Base-by-base conservation (phyloP, 2,113 vertebrate species). In the Alligator sinensis region DNA sequence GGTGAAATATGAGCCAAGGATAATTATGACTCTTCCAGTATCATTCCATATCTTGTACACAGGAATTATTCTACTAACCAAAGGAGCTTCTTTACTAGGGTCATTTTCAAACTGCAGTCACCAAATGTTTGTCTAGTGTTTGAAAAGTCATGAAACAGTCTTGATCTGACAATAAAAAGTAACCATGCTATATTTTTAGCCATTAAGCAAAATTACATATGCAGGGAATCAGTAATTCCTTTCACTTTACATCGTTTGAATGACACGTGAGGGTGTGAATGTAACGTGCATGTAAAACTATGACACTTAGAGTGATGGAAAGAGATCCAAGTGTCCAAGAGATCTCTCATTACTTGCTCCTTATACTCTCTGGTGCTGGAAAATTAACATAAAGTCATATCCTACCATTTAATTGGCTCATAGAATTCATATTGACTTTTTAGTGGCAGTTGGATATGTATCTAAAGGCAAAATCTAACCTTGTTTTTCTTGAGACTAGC, bases 221-320 rank as follows among this genome's bases (percentile, higher is more conserved):
- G 7, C n/a, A 34, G 14, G 25, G 14, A 25, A 11, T 84, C 1
- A 72, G 62, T 16, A 18, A 54, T 86, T 87, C 88, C 30, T 3
- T 24, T 62, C 21, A 22, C 12, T 13, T 4, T 0, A 0, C 57
- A 3, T 30, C 82, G 2, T 5, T 80, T 80, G 59, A 72, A 6
- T 8, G 8, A 72, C 1, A 7, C 0, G 0, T 8, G 1, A n/a
- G n/a, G 2, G 0, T 10, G 82, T 17, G 12, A 4, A 1, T 59
- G 7, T 59, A 17, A 59, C 8, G 3, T 72, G 18, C 62, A 25
- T 19, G 28, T 70, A n/a, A 2, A 64, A 60, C 59, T 13, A 13
- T 54, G 30, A n/a, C 82, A 11, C 12, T 47, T 0, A 9, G 6
- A 6, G 24, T 59, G 17, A 30, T 81, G n/a, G 47, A 80, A 90